Conservation (phyloP, 2,797 vertebrate species). For the Chelidonichthys spinosus region DNA sequence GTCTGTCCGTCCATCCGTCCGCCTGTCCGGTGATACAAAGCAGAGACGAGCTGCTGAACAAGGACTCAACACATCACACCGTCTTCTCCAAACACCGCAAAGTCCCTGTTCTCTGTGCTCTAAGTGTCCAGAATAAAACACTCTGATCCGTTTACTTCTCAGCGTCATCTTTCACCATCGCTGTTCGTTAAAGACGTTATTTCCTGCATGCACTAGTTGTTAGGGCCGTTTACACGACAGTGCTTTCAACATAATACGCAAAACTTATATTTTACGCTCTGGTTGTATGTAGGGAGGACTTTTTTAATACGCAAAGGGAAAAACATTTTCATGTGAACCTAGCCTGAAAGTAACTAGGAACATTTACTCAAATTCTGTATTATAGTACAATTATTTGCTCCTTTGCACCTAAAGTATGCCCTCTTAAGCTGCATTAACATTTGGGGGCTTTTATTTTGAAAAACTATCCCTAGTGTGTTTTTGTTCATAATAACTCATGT, state of each 20-base stretch:
- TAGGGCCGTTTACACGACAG: no score
- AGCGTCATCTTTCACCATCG: neutral
- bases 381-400: neutral
- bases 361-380: neutral
- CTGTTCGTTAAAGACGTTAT: neutral
- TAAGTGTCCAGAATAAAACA: constrained; percentile 22
- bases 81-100: constrained; percentile 52
- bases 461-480: neutral
- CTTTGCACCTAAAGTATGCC: no score
- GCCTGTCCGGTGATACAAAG: constrained; percentile 54
- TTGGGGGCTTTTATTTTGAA: no score
- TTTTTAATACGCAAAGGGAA: no score
- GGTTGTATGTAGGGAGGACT: no score
- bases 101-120: constrained; percentile 22
- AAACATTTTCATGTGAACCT: no score
- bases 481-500: constrained; percentile 1
- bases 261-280: no score
- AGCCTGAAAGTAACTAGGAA: neutral
- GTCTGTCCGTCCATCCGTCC: constrained; percentile 64
- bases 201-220: neutral
- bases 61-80: constrained; percentile 50
- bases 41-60: constrained; percentile 57
- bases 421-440: no score
- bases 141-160: constrained; percentile 8
- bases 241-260: no score